Base-by-base conservation (phyloP, 2,888 invertebrate genomes). In the Notocelia uddmanniana region DNA sequence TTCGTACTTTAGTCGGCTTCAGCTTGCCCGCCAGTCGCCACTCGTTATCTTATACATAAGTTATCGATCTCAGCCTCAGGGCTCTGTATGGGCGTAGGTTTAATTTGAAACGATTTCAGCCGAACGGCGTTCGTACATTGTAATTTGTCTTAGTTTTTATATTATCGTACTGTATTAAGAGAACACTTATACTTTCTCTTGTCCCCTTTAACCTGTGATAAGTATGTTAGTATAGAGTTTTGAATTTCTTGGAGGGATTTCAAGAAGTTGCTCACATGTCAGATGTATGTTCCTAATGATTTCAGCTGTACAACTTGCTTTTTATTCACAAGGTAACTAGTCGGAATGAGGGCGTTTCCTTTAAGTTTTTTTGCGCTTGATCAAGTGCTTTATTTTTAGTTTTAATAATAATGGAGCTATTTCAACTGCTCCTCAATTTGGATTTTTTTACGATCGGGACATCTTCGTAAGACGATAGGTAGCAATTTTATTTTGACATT, bases 181-280 rank as follows among this genome's bases (percentile, higher is more conserved):
- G 92, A 92, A 91, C 89, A 89, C 89, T 92, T 89, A 90, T 90
- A 91, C 89, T 92, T 91, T 92, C 91, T 93, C 92, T 92, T 92
- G 92, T 92, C 92, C 93, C 92, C 90, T 91, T 85, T 92, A 91
- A 93, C 93, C 93, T 93, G 93, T 93, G 93, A 93, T 93, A 93
- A 93, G 93, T 93, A 93, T 89, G 89, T 92, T 93, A 93, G 92
- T 88, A 82, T 88, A 91, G 87, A 85, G 78, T 83, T 84, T 88
- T 88, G 85, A 83, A 89, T 89, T 92, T 90, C 91, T 92, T 90
- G 90, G 86, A 86, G 80, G 84, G 77, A 83, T 79, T 83, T 88
- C 87, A 87, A 89, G 90, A 85, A 84, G 82, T 89, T 90, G 92
- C 92, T 91, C 91, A 90, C 89, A 85, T 85, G 86, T 85, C 89